A percentile compares a stretch with the other conserved stretches of the same genome.
phyloP scores from a whole-genome alignment of 1,140 invertebrate species.

The Antheraea mylitta region DNA sequence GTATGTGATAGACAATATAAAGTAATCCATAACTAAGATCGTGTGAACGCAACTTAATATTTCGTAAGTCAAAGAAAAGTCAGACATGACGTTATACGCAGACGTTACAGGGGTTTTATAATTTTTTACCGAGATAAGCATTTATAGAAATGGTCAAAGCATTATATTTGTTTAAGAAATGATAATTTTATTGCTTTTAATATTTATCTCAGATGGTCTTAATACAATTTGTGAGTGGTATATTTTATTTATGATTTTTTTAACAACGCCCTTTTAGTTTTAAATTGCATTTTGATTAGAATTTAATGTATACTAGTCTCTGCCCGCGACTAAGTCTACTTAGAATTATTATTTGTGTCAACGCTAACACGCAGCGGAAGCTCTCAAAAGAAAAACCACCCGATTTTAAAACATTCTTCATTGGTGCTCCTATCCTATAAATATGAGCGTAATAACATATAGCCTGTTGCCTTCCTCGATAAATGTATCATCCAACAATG shows the following conservation, averaged over 20 bases:
- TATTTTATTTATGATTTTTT: not conserved
- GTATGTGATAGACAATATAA: no score
- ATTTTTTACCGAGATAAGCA: not conserved
- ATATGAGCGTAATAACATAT: no score
- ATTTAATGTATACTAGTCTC: no score
- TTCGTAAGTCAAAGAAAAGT: not conserved
- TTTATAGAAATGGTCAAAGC: not conserved
- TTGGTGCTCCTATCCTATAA: no score
- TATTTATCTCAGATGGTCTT: constrained; percentile 2
- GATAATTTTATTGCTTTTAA: constrained; percentile 5
- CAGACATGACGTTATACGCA: constrained; percentile 2
- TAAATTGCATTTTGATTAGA: no score
- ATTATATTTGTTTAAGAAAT: not conserved
- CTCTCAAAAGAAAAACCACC: no score
- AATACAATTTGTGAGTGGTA: constrained; percentile 6
- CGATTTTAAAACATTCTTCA: no score
- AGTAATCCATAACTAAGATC: not conserved
- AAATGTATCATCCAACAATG: no score
- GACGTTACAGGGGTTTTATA: not conserved
- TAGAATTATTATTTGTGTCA: no score
- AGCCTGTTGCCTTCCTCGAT: no score
- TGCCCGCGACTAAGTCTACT: no score
- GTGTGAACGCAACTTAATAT: not conserved
- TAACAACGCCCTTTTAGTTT: not conserved
- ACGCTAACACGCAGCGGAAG: no score